A percentile compares a stretch with the other conserved stretches of the same genome.
Evolutionary conservation across 92 coral and sea anemone genomes (phyloP).

Genomic region (Virgularia gustaviana): DNA sequence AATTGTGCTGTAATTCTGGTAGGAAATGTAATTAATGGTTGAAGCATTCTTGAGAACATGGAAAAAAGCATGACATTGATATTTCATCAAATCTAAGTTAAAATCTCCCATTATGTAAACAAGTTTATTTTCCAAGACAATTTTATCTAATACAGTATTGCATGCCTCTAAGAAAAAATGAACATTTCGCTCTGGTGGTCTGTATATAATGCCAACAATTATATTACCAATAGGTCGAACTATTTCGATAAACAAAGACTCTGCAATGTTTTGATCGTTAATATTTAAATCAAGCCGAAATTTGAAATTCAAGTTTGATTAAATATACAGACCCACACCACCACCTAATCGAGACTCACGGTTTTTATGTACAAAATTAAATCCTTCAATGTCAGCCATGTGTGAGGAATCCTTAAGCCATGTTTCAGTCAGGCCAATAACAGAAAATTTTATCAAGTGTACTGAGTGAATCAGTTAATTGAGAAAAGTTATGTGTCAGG

Average conservation of each 20-base stretch:
- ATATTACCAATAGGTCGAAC: conserved; percentile 22
- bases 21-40: conserved; percentile 56
- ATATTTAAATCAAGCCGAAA: neutral
- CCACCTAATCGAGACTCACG: conserved; percentile 24
- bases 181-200: conserved; percentile 48
- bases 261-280: conserved; percentile 2
- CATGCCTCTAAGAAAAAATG: conserved; percentile 21
- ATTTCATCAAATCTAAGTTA: conserved; percentile 45
- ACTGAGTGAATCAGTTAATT: conserved; percentile 1
- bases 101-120: conserved; percentile 47
- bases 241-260: conserved; percentile 26
- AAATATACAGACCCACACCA: conserved; percentile 32
- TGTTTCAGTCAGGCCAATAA: conserved; percentile 15
- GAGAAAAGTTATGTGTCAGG: conserved; percentile 23
- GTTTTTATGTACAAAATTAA: conserved; percentile 16
- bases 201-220: conserved; percentile 43
- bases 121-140: conserved; percentile 47
- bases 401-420: conserved; percentile 25
- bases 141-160: conserved; percentile 27
- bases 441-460: neutral
- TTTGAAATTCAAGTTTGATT: conserved; percentile 7
- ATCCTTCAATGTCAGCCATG: conserved; percentile 20
- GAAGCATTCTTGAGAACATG: conserved; percentile 42
- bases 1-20: conserved; percentile 60
- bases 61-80: conserved; percentile 42